A percentile compares a stretch with the other conserved stretches of the same genome.
phyloP scores from a whole-genome alignment of 2,113 vertebrate species.

The Toxostoma redivivum region DNA sequence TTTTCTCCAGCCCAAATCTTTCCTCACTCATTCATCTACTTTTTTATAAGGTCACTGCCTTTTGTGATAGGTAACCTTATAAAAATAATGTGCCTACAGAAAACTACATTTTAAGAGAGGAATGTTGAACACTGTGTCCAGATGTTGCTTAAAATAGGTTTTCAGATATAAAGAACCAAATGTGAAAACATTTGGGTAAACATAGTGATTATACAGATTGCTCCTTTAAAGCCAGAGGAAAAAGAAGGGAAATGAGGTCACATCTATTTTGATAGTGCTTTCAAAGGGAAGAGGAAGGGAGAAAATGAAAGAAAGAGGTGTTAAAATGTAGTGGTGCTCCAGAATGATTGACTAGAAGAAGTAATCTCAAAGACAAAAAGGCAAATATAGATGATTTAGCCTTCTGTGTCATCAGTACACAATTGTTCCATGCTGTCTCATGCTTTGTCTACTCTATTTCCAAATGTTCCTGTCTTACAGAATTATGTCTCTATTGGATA shows the following conservation, averaged over 20 bases:
- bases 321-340: background rate
- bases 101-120: background rate
- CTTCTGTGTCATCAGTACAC: background rate
- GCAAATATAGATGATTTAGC: background rate
- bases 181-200: background rate
- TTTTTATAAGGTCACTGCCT: conserved; percentile 10
- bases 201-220: background rate
- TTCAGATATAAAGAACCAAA: background rate
- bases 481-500: background rate
- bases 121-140: background rate
- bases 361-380: background rate
- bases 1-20: background rate
- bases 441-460: background rate
- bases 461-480: background rate
- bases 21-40: background rate
- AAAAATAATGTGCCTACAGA: background rate
- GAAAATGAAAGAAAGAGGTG: background rate
- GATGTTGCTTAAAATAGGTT: background rate
- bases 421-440: background rate
- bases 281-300: background rate
- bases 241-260: background rate
- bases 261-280: background rate
- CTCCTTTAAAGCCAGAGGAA: background rate
- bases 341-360: background rate
- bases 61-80: background rate